phyloP scores from a whole-genome alignment of 2,113 vertebrate genomes.

The Hyperopisus bebe region DNA sequence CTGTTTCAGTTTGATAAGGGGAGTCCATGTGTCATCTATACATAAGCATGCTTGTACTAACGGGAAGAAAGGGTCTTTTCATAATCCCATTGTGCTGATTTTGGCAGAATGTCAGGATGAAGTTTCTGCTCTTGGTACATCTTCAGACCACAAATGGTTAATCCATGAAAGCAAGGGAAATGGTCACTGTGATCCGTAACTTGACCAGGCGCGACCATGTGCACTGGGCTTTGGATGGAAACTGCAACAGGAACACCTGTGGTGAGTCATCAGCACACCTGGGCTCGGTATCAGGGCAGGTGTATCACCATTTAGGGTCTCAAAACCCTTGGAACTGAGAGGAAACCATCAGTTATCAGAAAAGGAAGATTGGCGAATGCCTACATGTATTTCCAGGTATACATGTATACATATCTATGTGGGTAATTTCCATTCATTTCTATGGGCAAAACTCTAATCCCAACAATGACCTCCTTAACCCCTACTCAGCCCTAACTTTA shows the following conservation, averaged over 20 bases:
- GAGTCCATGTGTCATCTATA: background rate
- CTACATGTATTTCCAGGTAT: background rate
- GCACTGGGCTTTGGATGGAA: background rate
- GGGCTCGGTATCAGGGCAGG: background rate
- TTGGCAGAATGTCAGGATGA: background rate
- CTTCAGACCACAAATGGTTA: background rate
- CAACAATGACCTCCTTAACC: background rate
- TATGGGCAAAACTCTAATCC: background rate
- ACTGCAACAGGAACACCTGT: background rate
- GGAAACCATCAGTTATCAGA: background rate
- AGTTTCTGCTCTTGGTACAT: background rate
- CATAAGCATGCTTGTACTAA: background rate
- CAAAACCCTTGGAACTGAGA: background rate
- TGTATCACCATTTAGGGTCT: background rate
- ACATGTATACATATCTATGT: background rate
- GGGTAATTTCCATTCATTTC: background rate
- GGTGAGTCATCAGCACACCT: background rate
- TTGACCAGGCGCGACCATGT: background rate
- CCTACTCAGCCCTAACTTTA: background rate
- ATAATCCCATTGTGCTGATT: background rate
- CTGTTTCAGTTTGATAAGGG: background rate
- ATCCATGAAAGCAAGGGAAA: background rate
- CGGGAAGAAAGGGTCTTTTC: background rate
- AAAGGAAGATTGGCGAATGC: background rate
- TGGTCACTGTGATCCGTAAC: background rate